Evolutionary conservation across 2,797 vertebrate genomes (phyloP), one percentile per base, ranked within the genome.

Genomic region (Alcedo quadribrachys): DNA sequence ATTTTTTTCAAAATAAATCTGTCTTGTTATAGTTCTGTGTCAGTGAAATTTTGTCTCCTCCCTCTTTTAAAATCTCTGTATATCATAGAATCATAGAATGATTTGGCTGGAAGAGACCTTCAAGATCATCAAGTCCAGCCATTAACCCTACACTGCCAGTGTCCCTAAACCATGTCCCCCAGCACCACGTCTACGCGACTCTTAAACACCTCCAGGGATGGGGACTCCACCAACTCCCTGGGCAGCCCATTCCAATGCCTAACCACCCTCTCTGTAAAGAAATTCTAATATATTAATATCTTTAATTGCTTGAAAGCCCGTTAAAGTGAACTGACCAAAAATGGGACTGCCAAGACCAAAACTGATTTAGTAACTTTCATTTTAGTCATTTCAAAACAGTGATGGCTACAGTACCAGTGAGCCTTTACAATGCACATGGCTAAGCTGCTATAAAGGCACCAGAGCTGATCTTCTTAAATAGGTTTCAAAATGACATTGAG

Each of bases 331-430:
- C 42, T 37, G 55, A 87, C 81, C 83, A 90, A 95, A 76, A 95
- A 76, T 21, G 57, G 57, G 81, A 62, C 75, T 80, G 67, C 70
- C 68, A 89, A 81, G 83, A 94, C 55, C 73, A 86, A 95, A 93
- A 81, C 73, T 92, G 96, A 97, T 96, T 96, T 97, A 96, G 95
- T 96, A 95, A 97, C 95, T 96, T 95, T 85, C 58, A 30, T 87
- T 95, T 80, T 79, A 81, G 65, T 92, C 71, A 85, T 96, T 95
- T 92, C 83, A 73, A 95, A 94, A 84, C 69, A 94, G 92, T 37
- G 85, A 90, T 73, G 84, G 88, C 79, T 94, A 76, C 87, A 65
- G 68, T 81, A 91, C 84, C 84, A 86, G 66, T 43, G 88, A 96
- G 85, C 95, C 89, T 92, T 90, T 88, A 57, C 76, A 90, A 30